Conservation (phyloP, 2,113 vertebrate species). For the Mastomys natalensis region DNA sequence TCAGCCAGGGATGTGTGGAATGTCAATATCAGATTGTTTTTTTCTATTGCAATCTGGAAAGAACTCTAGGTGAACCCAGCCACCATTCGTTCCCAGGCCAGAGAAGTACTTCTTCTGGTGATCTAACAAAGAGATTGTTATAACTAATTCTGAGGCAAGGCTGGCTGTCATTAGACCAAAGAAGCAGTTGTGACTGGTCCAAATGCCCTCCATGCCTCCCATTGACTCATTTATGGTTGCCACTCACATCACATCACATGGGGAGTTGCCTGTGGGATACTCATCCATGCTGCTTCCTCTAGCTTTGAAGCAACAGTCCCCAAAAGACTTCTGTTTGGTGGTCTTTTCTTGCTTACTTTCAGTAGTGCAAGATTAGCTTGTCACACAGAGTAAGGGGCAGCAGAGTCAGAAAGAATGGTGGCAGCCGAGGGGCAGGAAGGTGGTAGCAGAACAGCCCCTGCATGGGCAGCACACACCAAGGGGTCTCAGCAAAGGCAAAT, state of each 20-base stretch:
- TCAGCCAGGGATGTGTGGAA: not conserved
- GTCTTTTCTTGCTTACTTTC: not conserved
- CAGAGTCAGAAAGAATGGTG: not conserved
- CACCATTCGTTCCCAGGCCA: not conserved
- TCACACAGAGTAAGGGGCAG: not conserved
- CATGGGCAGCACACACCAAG: not conserved
- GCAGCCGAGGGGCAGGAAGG: not conserved
- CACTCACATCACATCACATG: not conserved
- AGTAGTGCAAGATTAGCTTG: not conserved
- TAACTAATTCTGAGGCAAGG: not conserved
- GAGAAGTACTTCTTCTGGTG: not conserved
- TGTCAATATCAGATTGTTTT: not conserved
- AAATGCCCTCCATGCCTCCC: not conserved
- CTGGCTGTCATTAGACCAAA: not conserved
- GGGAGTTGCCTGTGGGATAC: too few species aligned
- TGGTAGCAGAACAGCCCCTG: fast-evolving
- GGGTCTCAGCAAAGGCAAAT: not conserved
- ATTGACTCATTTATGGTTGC: not conserved
- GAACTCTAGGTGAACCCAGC: not conserved
- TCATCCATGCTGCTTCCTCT: not conserved
- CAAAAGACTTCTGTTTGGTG: too few species aligned
- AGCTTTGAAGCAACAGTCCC: not conserved
- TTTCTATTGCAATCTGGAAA: not conserved
- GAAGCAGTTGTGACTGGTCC: not conserved
- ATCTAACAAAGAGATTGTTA: not conserved